phyloP scores from a whole-genome alignment of 1,140 invertebrate genomes.

The Drosophila orena region DNA sequence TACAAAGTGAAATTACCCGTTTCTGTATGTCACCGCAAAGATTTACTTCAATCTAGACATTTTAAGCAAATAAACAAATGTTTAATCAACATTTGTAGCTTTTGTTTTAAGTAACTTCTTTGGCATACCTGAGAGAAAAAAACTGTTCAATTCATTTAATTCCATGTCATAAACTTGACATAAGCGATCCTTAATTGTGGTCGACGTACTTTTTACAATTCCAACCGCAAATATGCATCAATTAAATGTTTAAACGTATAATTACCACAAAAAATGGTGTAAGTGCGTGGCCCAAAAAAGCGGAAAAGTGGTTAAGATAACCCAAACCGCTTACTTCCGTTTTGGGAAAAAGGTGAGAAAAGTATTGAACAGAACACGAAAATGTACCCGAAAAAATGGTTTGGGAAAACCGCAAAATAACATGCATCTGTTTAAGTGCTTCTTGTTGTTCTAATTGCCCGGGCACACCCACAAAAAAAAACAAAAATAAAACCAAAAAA shows the following conservation, averaged over 20 bases:
- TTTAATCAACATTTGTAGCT: too few species aligned
- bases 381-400: constrained; percentile 10
- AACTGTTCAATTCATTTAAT: constrained; percentile 1
- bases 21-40: constrained; percentile 19
- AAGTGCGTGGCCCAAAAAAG: constrained; percentile 29
- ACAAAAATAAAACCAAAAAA: too few species aligned
- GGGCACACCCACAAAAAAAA: constrained; percentile 22
- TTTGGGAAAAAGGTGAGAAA: constrained; percentile 70
- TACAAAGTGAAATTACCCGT: constrained; percentile 55
- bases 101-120: background rate
- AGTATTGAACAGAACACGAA: constrained; percentile 55
- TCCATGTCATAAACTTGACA: constrained; percentile 25
- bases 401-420: constrained; percentile 64
- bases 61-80: background rate
- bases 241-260: constrained; percentile 52
- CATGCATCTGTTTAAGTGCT: constrained; percentile 68
- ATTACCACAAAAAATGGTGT: constrained; percentile 41
- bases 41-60: constrained; percentile 1
- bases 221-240: constrained; percentile 63
- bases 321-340: constrained; percentile 5
- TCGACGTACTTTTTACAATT: constrained; percentile 13
- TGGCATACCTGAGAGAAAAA: background rate
- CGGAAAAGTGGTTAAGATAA: constrained; percentile 24
- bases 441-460: constrained; percentile 53
- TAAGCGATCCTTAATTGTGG: constrained; percentile 69